Evolutionary conservation across 2,888 invertebrate genomes (phyloP), one percentile per base, ranked within the genome.

Genomic region (Phortica magna): DNA sequence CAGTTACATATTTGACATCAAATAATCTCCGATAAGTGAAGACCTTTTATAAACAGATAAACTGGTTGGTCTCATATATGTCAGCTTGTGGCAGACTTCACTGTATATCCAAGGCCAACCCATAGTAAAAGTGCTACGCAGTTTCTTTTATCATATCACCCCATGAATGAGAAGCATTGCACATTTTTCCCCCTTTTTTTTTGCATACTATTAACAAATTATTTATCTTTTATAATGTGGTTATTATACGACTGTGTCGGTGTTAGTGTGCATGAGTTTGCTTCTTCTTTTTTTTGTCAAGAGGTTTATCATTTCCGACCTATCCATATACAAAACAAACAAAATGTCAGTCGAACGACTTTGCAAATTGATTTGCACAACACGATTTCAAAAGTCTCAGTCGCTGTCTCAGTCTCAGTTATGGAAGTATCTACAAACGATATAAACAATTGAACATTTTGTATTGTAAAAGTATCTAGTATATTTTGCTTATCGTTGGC

Each of bases 341-440:
- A 17, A 22, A 59, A 61, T 17, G 17, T 5, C 61, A 22, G 22
- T 61, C 22, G 61, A 61, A 12, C 22, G 31, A 71, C 55, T 71
- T 71, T 71, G 70, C 53, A 71, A 71, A 71, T 71, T 71, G 70
- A 71, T 53, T 71, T 71, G 70, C 70, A 14, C 70, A 71, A 71
- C 70, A 55, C 53, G 19, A 55, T 71, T 42, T 53, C 10, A 10
- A 53, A 2, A 53, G n/a, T 53, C 10, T n/a, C n/a, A 31, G 31
- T 31, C 1, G 31, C 31, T 31, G 31, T 31, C 31, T 31, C 31
- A 31, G 31, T 31, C 31, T 64, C 39, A 39, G 31, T 64, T 39
- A 67, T 67, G 67, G 41, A 67, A 42, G 39, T 67, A 67, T 17
- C 64, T 22, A 64, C 64, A 22, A 64, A 19, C 22, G 48, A 48